Evolutionary conservation across 1,140 invertebrate genomes (phyloP).

Genomic region (Rhopalosiphum maidis): DNA sequence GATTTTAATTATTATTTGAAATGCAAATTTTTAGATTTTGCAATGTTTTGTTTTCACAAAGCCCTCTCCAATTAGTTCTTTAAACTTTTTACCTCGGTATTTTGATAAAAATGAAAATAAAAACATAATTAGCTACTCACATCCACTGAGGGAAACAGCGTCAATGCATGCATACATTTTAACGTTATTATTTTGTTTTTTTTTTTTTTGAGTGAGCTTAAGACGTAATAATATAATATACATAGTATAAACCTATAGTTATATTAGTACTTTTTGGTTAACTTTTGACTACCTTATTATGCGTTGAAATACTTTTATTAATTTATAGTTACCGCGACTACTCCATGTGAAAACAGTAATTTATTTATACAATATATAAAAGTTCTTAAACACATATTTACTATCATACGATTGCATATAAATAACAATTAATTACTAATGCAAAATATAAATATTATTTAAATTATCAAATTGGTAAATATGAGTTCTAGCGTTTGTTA

Average conservation of each 20-base stretch:
- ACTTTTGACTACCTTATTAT: no score
- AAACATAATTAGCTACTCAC: not conserved
- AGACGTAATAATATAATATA: not conserved
- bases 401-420: no score
- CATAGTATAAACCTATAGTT: not conserved
- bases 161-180: not conserved
- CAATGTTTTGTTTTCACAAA: not conserved
- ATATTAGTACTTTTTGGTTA: not conserved
- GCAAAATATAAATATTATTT: no score
- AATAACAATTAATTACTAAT: no score
- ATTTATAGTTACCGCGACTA: no score
- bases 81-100: conserved; percentile 13
- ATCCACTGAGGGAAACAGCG: not conserved
- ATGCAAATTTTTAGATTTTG: conserved; percentile 26
- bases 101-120: not conserved
- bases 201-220: not conserved
- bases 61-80: conserved; percentile 21
- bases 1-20: conserved; percentile 31
- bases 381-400: no score
- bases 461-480: no score
- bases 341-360: no score
- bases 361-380: no score
- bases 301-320: no score
- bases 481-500: no score
- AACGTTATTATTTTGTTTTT: not conserved